Evolutionary conservation across 30 jellyfish, hydroid and myxozoan species (phyloP).

Genomic region (Aurelia sp.): DNA sequence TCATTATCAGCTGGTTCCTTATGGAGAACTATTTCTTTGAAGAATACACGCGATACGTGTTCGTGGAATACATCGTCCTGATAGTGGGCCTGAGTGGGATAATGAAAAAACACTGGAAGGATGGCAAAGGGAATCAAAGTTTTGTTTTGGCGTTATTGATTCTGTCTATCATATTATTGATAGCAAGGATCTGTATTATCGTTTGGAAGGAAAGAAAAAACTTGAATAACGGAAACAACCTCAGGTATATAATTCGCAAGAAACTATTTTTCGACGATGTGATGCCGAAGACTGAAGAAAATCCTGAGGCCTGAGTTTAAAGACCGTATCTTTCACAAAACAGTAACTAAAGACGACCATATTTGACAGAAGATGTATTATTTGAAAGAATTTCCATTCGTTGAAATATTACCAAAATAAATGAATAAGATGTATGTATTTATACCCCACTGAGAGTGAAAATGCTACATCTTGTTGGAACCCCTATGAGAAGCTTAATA

Average conservation of each 20-base stretch:
- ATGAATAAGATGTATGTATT: too few relatives aligned
- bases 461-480: too few relatives aligned
- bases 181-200: conserved; percentile 40
- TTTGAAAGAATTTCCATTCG: too few relatives aligned
- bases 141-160: conserved; percentile 39
- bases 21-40: conserved; percentile 63
- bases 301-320: too few relatives aligned
- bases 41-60: conserved; percentile 57
- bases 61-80: conserved; percentile 58
- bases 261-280: background rate
- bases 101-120: conserved; percentile 55
- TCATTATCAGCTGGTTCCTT: conserved; percentile 69
- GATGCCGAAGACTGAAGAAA: too few relatives aligned
- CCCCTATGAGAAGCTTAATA: too few relatives aligned
- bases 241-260: conserved; percentile 40
- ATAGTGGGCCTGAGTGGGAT: conserved; percentile 60
- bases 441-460: too few relatives aligned
- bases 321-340: too few relatives aligned
- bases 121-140: conserved; percentile 41
- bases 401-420: too few relatives aligned
- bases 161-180: conserved; percentile 9
- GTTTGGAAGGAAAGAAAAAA: conserved; percentile 22
- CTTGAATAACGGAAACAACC: conserved; percentile 28
- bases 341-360: too few relatives aligned
- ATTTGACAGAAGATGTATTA: too few relatives aligned